Evolutionary conservation across 2,888 invertebrate genomes (phyloP).

Genomic region (Coelopa pilipes): DNA sequence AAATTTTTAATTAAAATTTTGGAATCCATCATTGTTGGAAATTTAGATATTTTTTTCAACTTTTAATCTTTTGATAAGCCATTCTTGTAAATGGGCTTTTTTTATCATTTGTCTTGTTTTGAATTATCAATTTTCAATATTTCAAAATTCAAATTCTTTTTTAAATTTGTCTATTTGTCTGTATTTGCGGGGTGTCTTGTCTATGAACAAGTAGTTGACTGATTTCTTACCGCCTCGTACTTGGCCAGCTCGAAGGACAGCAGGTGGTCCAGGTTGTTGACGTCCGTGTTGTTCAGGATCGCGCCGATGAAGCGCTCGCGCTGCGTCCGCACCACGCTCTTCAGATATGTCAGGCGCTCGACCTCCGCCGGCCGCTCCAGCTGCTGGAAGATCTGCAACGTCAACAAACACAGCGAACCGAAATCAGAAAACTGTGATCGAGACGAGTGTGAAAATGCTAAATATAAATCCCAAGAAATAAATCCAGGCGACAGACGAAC

Average conservation of each 20-base stretch:
- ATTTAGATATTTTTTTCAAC: too few relatives aligned
- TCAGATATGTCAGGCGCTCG: constrained; percentile 73
- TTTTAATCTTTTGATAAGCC: too few relatives aligned
- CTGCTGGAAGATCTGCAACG: constrained; percentile 77
- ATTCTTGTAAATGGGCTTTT: too few relatives aligned
- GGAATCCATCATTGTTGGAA: too few relatives aligned
- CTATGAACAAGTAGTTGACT: neutral
- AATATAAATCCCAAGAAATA: neutral
- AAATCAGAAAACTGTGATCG: neutral
- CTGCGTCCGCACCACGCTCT: constrained; percentile 71
- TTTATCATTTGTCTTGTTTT: too few relatives aligned
- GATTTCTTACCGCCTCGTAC: constrained; percentile 67
- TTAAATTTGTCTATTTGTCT: too few relatives aligned
- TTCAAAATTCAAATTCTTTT: neutral
- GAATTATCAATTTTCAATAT: too few relatives aligned
- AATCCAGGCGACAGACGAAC: too few relatives aligned
- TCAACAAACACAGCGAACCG: neutral
- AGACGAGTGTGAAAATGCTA: neutral
- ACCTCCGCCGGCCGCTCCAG: constrained; percentile 83
- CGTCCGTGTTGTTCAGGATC: constrained; percentile 73
- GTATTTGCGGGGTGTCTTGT: too few relatives aligned
- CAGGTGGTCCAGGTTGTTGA: constrained; percentile 70
- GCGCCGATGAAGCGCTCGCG: constrained; percentile 71
- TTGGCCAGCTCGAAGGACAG: constrained; percentile 69
- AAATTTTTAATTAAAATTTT: too few relatives aligned